Conservation (phyloP, 2,113 vertebrate genomes). For the Tragelaphus buxtoni region DNA sequence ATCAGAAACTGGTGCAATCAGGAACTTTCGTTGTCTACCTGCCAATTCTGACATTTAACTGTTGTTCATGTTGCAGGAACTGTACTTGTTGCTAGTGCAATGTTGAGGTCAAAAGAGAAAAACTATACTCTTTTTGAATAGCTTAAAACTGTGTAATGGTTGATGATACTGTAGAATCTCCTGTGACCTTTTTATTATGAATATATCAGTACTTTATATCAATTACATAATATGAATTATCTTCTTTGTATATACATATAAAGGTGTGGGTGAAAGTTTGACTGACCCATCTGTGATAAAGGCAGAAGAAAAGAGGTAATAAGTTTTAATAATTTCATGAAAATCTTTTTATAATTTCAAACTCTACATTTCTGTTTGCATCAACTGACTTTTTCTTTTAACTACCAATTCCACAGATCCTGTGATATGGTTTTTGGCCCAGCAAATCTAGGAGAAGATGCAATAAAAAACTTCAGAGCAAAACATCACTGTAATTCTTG, state of each 20-base stretch:
- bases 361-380: background rate
- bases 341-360: conserved; percentile 36
- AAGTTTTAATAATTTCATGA: conserved; percentile 36
- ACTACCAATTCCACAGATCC: conserved; percentile 81
- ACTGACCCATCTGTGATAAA: conserved; percentile 99
- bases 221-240: conserved; percentile 46
- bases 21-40: background rate
- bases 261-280: conserved; percentile 97
- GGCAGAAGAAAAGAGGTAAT: conserved; percentile 96
- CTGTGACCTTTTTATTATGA: conserved; percentile 4
- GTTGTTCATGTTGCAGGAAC: background rate
- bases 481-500: conserved; percentile 99
- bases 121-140: background rate
- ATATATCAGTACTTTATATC: conserved; percentile 31
- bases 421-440: conserved; percentile 98
- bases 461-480: conserved; percentile 96
- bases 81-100: background rate
- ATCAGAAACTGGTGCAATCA: background rate
- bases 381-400: background rate
- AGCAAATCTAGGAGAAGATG: conserved; percentile 96
- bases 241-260: conserved; percentile 62
- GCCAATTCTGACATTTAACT: background rate
- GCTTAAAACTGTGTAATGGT: background rate
- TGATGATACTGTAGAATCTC: background rate
- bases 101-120: background rate